Evolutionary conservation across 2,888 invertebrate species (phyloP), one percentile per base, ranked within the genome.

Genomic region (Podotricha telesiphe): DNA sequence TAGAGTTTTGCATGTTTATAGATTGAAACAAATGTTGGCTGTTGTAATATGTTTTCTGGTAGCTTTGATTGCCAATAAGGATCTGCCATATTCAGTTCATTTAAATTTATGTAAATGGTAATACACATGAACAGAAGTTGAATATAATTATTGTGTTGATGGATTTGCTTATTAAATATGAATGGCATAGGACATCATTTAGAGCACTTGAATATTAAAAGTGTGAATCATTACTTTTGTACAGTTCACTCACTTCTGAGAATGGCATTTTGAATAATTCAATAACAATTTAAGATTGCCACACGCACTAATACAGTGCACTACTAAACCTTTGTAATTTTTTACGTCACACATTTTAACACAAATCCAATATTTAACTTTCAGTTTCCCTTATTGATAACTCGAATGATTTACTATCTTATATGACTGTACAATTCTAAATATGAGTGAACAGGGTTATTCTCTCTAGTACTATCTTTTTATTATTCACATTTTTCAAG

Each of bases 1-100:
- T 89, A 88, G 83, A 88, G 87, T 82, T 82, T 84, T 86, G 85
- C 88, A 86, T 85, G 85, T 83, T 86, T 86, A 79, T 85, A 78
- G 75, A 75, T 73, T 71, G 66, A 73, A 74, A 70, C 53, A 73
- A 65, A 68, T 73, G 69, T 82, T 76, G 76, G 80, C 75, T 78
- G 72, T 76, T 78, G 73, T 77, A 75, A 74, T 75, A 74, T 64
- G 70, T 76, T 71, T 73, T 76, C 74, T 73, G 70, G 74, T 79
- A 74, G 72, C 66, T 73, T 70, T 68, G 45, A 42, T 71, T 77
- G 75, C 76, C 75, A 65, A 64, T 74, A 72, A 70, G 74, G 75
- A 73, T 78, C 73, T 77, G 77, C 78, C 76, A 78, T 79, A 77
- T 73, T 72, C 65, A 68, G 74, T 75, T 72, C 34, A 48, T 61